A percentile compares a stretch with the other conserved stretches of the same genome.
Evolutionary conservation across 1,140 invertebrate species (phyloP).

Genomic region (Coelopa frigida): DNA sequence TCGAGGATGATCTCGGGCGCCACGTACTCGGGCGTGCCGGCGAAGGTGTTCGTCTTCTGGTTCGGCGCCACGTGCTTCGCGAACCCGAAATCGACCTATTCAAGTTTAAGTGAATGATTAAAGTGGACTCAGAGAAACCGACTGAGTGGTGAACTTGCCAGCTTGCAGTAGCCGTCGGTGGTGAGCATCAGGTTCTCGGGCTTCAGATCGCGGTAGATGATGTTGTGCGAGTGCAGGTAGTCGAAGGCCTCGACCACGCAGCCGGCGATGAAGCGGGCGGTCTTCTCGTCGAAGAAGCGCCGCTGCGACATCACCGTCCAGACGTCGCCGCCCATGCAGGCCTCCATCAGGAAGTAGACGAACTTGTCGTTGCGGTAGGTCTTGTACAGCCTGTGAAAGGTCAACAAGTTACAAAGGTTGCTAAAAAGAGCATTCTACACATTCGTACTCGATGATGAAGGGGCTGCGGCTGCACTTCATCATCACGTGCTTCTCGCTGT

Average conservation of each 20-base stretch:
- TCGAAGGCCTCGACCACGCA: conserved; percentile 89
- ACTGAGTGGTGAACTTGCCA: no score
- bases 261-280: conserved; percentile 80
- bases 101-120: conserved; percentile 17
- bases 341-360: conserved; percentile 95
- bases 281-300: conserved; percentile 75
- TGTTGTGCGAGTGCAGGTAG: conserved; percentile 78
- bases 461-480: conserved; percentile 62
- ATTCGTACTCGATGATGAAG: conserved; percentile 74
- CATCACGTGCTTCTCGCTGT: conserved; percentile 89
- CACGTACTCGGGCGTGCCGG: conserved; percentile 82
- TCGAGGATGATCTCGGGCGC: conserved; percentile 94
- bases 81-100: conserved; percentile 94
- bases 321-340: conserved; percentile 92
- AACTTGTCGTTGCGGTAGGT: conserved; percentile 94
- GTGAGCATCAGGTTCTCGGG: conserved; percentile 91
- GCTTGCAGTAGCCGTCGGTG: conserved; percentile 79
- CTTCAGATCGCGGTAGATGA: conserved; percentile 91
- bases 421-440: neutral
- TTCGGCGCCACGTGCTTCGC: conserved; percentile 75
- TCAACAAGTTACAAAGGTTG: no score
- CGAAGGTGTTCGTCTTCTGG: conserved; percentile 94
- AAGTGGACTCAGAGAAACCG: neutral
- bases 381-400: conserved; percentile 67
- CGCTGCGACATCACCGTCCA: conserved; percentile 87